These are phyloP conservation scores for Calypte anna DNA, from an alignment of 2,113 vertebrate genomes.

Conservation along the genomic window DNA sequence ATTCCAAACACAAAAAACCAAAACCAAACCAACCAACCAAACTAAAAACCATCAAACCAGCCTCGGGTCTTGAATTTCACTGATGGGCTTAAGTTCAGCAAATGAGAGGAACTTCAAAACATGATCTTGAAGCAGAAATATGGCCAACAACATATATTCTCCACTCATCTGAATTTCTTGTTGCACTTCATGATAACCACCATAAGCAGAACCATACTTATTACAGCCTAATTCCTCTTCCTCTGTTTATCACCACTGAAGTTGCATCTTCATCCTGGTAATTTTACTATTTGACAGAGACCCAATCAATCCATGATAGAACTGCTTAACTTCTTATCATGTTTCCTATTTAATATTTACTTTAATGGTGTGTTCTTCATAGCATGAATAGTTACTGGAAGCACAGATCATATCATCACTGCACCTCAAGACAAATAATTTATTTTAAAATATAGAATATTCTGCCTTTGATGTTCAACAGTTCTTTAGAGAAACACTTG, in stretches of 20 bases:
- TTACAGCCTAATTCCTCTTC: background rate
- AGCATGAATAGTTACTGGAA: conserved; percentile 13
- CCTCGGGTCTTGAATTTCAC: background rate
- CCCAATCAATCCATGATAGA: background rate
- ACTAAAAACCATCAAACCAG: background rate
- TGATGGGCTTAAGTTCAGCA: background rate
- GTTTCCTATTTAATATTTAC: conserved; percentile 36
- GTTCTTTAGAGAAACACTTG: conserved; percentile 33
- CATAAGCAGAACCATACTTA: background rate
- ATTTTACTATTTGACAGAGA: conserved; percentile 13
- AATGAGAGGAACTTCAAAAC: background rate
- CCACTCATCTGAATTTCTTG: background rate
- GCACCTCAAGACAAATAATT: conserved; percentile 50
- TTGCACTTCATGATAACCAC: background rate
- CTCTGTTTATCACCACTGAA: conserved; percentile 1
- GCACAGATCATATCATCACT: background rate
- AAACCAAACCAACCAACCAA: too few species aligned
- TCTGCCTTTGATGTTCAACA: conserved; percentile 63
- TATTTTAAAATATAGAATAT: conserved; percentile 47
- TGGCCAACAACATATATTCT: background rate
- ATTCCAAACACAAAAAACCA: background rate
- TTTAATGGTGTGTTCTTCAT: background rate
- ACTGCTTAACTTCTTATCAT: background rate
- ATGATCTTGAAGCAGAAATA: conserved; percentile 6
- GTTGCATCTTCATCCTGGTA: background rate